Evolutionary conservation across 1,140 invertebrate genomes (phyloP).

Genomic region (Brachionus angularis): DNA sequence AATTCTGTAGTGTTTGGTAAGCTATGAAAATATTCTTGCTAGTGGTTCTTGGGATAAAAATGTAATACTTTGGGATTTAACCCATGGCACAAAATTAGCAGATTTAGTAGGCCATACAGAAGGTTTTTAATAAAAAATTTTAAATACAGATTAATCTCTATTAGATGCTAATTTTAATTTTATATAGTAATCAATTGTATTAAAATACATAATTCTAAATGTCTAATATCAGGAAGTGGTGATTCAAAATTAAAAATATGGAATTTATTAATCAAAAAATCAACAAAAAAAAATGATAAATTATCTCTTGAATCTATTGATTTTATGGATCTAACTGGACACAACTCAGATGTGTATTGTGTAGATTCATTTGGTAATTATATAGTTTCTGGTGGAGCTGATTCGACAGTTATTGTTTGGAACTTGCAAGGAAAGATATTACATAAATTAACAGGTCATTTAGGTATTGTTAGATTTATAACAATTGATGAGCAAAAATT

Average conservation of each 20-base stretch:
- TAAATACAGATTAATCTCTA: not conserved
- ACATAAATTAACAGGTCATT: slow-evolving; percentile 49
- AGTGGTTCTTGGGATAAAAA: slow-evolving; percentile 51
- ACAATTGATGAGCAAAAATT: slow-evolving; percentile 51
- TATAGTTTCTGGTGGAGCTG: slow-evolving; percentile 36
- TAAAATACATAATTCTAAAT: slow-evolving; percentile 49
- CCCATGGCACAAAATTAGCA: slow-evolving; percentile 45
- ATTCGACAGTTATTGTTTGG: slow-evolving; percentile 26
- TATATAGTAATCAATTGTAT: slow-evolving; percentile 49
- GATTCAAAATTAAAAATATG: slow-evolving; percentile 50
- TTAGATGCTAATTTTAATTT: slow-evolving; percentile 9
- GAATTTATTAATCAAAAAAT: slow-evolving; percentile 45
- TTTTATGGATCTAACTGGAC: not conserved
- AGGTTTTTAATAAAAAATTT: slow-evolving; percentile 46
- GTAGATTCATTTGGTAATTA: not conserved
- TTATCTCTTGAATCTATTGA: not conserved
- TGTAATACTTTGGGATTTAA: slow-evolving; percentile 49
- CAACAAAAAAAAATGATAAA: not conserved
- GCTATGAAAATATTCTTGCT: slow-evolving; percentile 45
- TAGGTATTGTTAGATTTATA: slow-evolving; percentile 54
- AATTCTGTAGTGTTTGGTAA: slow-evolving; percentile 48
- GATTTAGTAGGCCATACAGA: slow-evolving; percentile 49
- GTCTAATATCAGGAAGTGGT: slow-evolving; percentile 50
- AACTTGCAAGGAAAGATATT: slow-evolving; percentile 47
- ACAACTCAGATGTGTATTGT: slow-evolving; percentile 40